Evolutionary conservation across 2,797 vertebrate species (phyloP).

Genomic region (Crypturellus tataupa): DNA sequence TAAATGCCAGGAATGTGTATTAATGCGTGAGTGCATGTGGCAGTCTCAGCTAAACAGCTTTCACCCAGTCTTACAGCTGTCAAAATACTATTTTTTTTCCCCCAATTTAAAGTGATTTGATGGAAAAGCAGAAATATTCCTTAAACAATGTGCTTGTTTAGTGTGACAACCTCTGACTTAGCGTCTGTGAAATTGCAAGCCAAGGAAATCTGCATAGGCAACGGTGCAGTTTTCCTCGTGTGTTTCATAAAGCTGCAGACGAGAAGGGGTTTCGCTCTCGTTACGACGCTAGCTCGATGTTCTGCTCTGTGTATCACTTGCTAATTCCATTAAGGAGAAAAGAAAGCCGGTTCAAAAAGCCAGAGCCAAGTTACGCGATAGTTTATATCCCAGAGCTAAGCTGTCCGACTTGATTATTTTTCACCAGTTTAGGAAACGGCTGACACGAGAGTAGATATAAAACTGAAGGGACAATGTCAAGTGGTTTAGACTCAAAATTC

Average conservation of each 20-base stretch:
- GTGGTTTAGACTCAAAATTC: constrained; percentile 34
- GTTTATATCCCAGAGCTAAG: constrained; percentile 11
- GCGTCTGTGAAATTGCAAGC: not conserved
- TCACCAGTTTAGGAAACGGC: constrained; percentile 19
- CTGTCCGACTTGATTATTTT: constrained; percentile 51
- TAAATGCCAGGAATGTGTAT: rapidly evolving
- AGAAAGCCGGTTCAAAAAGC: constrained; percentile 16
- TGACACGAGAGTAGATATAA: constrained; percentile 12
- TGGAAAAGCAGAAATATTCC: constrained; percentile 9
- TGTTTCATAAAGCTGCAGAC: constrained; percentile 3
- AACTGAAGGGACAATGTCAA: constrained; percentile 44
- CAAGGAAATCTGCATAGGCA: constrained; percentile 47
- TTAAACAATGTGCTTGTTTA: constrained; percentile 25
- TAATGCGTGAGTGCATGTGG: not conserved
- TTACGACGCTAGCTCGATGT: not conserved
- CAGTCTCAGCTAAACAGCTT: not conserved
- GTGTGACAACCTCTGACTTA: constrained; percentile 15
- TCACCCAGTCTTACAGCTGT: not conserved
- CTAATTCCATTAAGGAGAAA: constrained; percentile 54
- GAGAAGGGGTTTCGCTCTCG: constrained; percentile 37
- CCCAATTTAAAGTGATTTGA: constrained; percentile 9
- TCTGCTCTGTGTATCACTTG: constrained; percentile 27
- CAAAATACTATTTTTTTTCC: not conserved
- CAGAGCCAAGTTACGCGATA: not conserved
- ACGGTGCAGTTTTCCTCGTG: not conserved